A percentile compares a stretch with the other conserved stretches of the same genome.
phyloP scores from a whole-genome alignment of 2,888 invertebrate species.

The Pardosa pseudoannulata region DNA sequence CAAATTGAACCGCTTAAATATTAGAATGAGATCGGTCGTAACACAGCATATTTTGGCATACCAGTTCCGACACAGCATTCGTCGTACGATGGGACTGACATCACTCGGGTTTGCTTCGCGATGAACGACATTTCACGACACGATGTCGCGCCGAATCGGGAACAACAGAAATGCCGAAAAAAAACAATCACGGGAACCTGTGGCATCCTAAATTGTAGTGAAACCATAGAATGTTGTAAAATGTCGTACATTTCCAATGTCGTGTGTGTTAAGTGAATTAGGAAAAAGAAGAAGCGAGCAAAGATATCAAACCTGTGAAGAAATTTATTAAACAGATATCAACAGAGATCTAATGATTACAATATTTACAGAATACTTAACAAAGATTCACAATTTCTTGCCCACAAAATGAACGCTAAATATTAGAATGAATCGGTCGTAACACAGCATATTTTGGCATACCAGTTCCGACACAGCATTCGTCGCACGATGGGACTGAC shows the following conservation, averaged over 20 bases:
- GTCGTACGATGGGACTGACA: background rate
- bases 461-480: background rate
- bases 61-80: background rate
- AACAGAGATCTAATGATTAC: slow-evolving; percentile 60
- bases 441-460: no score
- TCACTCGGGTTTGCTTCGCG: background rate
- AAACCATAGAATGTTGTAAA: no score
- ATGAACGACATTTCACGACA: no score
- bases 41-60: no score
- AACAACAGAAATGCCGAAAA: background rate
- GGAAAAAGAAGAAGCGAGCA: no score
- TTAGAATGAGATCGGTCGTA: background rate
- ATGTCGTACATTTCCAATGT: no score
- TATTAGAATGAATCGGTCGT: background rate
- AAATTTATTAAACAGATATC: slow-evolving; percentile 70
- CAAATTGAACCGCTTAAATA: slow-evolving; percentile 4
- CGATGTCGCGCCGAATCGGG: no score
- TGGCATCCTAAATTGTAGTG: no score
- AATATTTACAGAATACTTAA: slow-evolving; percentile 57
- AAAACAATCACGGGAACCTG: no score
- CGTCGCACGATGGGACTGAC: background rate
- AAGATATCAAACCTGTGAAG: slow-evolving; percentile 52
- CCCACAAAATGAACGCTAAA: slow-evolving; percentile 11
- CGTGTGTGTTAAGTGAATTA: no score
- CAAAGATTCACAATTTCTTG: slow-evolving; percentile 22